Base-by-base conservation (phyloP, 2,888 invertebrate genomes). In the Rotaria socialis region DNA sequence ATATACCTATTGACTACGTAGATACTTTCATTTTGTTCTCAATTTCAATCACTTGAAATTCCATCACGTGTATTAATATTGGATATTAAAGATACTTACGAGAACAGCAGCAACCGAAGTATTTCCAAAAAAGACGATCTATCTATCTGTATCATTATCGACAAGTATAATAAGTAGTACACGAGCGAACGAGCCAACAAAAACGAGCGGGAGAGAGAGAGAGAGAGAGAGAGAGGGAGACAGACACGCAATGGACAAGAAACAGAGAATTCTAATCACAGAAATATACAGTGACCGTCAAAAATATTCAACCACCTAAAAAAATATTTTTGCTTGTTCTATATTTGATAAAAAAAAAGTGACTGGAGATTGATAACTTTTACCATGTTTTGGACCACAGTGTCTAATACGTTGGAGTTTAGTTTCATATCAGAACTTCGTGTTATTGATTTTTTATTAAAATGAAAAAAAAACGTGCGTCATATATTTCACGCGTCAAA, bases 11-110 rank as follows among this genome's bases (percentile, higher is more conserved):
- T 11, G 14, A 60, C 27, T 14, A 24, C 35, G 35, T 35, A 35
- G 27, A 3, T 24, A 24, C 1, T 67, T 35, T 67, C 67, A 19
- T 35, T 67, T 35, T 67, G 16, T 67, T 14, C 67, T 6, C 14
- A 6, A 41, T 35, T 27, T 41, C 67, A 67, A 67, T 67, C 67
- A 67, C 35, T 67, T 35, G 11, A 41, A 67, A 67, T 67, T 67
- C 67, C 67, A 67, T 67, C 67, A 67, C 67, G 67, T 35, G 67
- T 67, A 67, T 67, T 67, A 67, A 35, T 67, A 35, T 6, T 67
- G 35, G 6, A 67, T 19, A 27, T 55, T 55, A 22, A 22, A 3
- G 55, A 55, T 55, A 55, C 55, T 55, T 55, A 55, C 55, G 5
- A 55, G 22, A 55, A 55, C 22, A 55, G 3, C 7, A 55, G 55